Evolutionary conservation across 1,140 invertebrate species (phyloP).

Genomic region (Drosophila pruinosa): DNA sequence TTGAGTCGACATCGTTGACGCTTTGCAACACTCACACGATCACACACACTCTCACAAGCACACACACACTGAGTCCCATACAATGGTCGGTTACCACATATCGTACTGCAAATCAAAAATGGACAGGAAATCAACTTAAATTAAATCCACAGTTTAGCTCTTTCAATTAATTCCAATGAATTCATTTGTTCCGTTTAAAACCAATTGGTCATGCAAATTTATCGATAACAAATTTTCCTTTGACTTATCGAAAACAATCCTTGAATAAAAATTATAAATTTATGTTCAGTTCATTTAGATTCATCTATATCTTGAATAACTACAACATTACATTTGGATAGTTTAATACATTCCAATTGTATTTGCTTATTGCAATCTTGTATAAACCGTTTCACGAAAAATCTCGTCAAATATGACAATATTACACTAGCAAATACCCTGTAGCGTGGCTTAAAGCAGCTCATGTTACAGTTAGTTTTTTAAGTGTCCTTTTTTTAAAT

Average conservation of each 20-base stretch:
- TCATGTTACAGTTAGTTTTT: too few relatives aligned
- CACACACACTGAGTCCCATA: neutral
- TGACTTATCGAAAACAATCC: too few relatives aligned
- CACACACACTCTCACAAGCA: constrained; percentile 2
- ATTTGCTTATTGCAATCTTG: neutral
- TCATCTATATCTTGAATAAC: too few relatives aligned
- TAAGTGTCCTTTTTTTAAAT: too few relatives aligned
- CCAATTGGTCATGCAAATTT: neutral
- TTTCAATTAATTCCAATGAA: neutral
- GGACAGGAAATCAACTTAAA: neutral
- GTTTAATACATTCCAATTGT: neutral
- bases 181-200: too few relatives aligned
- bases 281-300: neutral
- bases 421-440: too few relatives aligned
- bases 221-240: neutral
- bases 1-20: constrained; percentile 69
- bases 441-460: too few relatives aligned
- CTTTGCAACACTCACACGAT: constrained; percentile 23
- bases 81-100: neutral
- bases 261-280: neutral
- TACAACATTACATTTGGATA: too few relatives aligned
- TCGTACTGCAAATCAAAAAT: neutral
- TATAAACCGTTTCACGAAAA: neutral
- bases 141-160: neutral
- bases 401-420: neutral